Percentiles rank a stretch among this genome's conserved stretches.
Conservation (phyloP, 2,888 invertebrate genomes). For the Drosophila melanocephala region DNA sequence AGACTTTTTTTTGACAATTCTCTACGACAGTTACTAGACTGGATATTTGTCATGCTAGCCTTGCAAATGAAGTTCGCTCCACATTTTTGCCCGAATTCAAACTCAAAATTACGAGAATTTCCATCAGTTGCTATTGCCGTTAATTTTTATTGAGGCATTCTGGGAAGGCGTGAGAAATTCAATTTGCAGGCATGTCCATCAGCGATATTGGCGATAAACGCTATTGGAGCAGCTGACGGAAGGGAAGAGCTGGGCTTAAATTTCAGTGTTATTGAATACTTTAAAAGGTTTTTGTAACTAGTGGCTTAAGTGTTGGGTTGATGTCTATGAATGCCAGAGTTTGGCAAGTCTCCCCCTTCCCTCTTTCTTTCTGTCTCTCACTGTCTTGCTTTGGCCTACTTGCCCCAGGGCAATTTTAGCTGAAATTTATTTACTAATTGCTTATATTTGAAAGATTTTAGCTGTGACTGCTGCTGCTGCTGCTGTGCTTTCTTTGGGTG, state of each 20-base stretch:
- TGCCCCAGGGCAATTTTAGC: constrained; percentile 14
- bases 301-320: constrained; percentile 49
- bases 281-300: constrained; percentile 72
- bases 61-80: constrained; percentile 46
- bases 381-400: neutral
- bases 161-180: constrained; percentile 65
- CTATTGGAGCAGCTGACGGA: neutral
- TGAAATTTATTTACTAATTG: constrained; percentile 65
- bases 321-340: constrained; percentile 49
- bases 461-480: constrained; percentile 15
- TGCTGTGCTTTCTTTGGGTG: neutral
- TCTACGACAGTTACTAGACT: neutral
- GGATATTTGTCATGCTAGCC: constrained; percentile 11
- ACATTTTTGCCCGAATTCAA: constrained; percentile 44
- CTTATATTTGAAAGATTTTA: constrained; percentile 59
- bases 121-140: constrained; percentile 23
- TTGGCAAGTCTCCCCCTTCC: constrained; percentile 1
- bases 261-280: constrained; percentile 78
- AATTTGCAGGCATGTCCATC: constrained; percentile 70
- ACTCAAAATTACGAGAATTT: constrained; percentile 38
- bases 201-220: constrained; percentile 27
- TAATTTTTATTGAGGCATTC: constrained; percentile 27
- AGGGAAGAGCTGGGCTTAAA: constrained; percentile 43
- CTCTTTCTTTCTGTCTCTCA: neutral
- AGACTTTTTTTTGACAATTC: constrained; percentile 13